A percentile compares a stretch with the other conserved stretches of the same genome.
Conservation (phyloP, 2,113 vertebrate species). For the Ceyx cyanopectus region DNA sequence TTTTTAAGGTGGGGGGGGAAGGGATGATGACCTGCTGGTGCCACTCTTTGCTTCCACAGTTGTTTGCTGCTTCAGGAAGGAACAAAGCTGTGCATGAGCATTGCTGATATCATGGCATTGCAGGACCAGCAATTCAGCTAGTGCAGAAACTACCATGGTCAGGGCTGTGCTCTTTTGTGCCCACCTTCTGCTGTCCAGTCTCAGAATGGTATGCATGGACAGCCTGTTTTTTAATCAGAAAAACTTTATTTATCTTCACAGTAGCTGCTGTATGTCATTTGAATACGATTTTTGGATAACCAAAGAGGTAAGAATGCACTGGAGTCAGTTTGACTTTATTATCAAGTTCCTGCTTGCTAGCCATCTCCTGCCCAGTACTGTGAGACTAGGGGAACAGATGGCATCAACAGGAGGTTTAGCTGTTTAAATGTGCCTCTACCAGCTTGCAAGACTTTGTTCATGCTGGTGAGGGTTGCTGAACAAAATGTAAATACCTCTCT, state of each 20-base stretch:
- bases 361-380: background rate
- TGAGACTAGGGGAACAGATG: background rate
- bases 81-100: background rate
- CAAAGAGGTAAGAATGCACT: background rate
- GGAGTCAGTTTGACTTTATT: background rate
- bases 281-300: background rate
- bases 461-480: background rate
- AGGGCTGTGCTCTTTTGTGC: background rate
- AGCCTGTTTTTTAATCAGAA: background rate
- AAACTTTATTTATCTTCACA: background rate
- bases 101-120: rapidly evolving
- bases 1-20: background rate
- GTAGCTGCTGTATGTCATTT: background rate
- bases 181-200: background rate
- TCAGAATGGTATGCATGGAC: background rate
- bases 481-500: background rate
- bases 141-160: background rate
- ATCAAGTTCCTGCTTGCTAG: background rate
- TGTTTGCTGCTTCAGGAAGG: background rate
- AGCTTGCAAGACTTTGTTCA: background rate
- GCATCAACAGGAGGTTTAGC: background rate
- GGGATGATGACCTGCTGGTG: background rate
- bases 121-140: background rate
- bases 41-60: background rate
- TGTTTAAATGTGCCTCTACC: background rate